Base-by-base conservation (phyloP, 2,113 vertebrate species). In the Acanthisitta chloris region DNA sequence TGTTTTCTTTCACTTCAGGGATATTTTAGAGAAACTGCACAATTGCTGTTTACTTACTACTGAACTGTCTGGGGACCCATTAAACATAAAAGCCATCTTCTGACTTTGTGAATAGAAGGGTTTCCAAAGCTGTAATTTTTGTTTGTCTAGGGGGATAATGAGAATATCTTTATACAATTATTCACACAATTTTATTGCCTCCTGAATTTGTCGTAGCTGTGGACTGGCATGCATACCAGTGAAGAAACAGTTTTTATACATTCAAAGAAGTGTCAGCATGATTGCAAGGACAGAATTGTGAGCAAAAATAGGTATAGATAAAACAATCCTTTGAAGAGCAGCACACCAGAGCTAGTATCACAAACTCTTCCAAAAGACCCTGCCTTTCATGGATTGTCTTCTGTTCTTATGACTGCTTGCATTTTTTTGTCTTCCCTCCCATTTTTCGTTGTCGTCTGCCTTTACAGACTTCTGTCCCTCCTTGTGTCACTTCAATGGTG, bases 1-100 rank as follows among this genome's bases (percentile, higher is more conserved):
- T 94, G 61, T 85, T 76, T 67, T 92, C 64, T 96, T 96, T 93
- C 18, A 42, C 17, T 92, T 93, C 66, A n/a, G 86, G 67, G 70
- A 36, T 94, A 88, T 94, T 96, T 86, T 89, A 84, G 58, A 66
- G 54, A 85, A 94, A 82, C 42, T 19, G 40, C 57, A 72, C 25
- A 43, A 61, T 79, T 86, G 66, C 40, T 71, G 71, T 90, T 92
- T 66, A 25, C 28, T 26, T 48, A 84, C 9, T 28, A 43, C 9
- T 17, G 16, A 69, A 67, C 54, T 8, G 4, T 67, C 73, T 79
- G 33, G 54, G 52, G 69, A 9, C 12, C 28, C 34, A 7, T 92
- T 88, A 55, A 42, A 33, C 12, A 10, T 52, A 61, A 61, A 87
- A 92, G 69, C 46, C 54, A 77, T 93, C 54, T 54, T 90, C 17